Percentiles rank a stretch among this genome's conserved stretches.
phyloP scores from a whole-genome alignment of 1,140 invertebrate species.

The Drosophila ohnishii region DNA sequence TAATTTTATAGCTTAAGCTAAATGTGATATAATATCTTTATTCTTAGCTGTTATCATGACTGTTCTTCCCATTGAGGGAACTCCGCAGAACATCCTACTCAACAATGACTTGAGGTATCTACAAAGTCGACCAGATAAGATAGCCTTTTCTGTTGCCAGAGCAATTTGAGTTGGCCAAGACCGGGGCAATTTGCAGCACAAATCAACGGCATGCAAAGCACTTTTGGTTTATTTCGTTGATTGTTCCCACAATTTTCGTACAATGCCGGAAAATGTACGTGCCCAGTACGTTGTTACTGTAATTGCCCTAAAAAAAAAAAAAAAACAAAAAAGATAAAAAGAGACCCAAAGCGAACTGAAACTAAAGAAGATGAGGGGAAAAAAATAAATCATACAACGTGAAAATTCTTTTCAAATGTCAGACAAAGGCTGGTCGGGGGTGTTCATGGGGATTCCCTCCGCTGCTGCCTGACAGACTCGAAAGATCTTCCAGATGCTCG shows the following conservation, averaged over 20 bases:
- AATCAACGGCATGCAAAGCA: slow-evolving; percentile 73
- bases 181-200: slow-evolving; percentile 51
- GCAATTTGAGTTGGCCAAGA: slow-evolving; percentile 52
- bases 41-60: neutral
- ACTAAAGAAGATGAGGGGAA: slow-evolving; percentile 35
- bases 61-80: neutral
- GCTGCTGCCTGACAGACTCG: slow-evolving; percentile 63
- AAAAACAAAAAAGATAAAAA: slow-evolving; percentile 7
- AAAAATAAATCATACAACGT: slow-evolving; percentile 62
- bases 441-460: slow-evolving; percentile 2
- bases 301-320: slow-evolving; percentile 61
- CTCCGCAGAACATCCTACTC: neutral
- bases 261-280: slow-evolving; percentile 79
- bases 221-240: slow-evolving; percentile 76
- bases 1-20: neutral
- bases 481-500: slow-evolving; percentile 67
- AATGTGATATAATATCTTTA: neutral
- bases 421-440: slow-evolving; percentile 35
- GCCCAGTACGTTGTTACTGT: slow-evolving; percentile 66
- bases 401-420: slow-evolving; percentile 80
- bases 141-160: slow-evolving; percentile 15
- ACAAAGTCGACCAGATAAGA: slow-evolving; percentile 7
- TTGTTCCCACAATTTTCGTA: slow-evolving; percentile 80
- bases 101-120: slow-evolving; percentile 21
- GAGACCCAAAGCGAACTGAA: slow-evolving; percentile 29